Evolutionary conservation across 2,888 invertebrate species (phyloP), one percentile per base, ranked within the genome.

Genomic region (Drosophila kokeensis): DNA sequence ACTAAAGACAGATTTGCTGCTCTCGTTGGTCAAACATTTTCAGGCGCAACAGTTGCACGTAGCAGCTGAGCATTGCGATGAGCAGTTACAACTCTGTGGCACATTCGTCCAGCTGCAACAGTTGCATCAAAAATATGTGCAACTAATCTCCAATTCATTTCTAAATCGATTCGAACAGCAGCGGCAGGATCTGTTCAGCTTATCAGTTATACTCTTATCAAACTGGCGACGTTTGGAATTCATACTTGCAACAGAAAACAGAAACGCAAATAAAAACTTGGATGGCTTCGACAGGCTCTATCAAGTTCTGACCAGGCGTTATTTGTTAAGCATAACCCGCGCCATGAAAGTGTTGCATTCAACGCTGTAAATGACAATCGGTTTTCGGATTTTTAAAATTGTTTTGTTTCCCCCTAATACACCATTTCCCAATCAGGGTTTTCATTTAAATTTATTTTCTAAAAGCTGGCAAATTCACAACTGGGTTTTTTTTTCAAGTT

Each of bases 401-500:
- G 27, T 55, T 42, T 21, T 69, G 58, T 15, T 24, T 2, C 4
- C 21, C 8, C 15, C 15, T n/a, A 45, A 4, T 45, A 7, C 24
- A 24, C 4, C 15, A 45, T 15, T 24, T 45, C 15, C 45, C 45
- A 45, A 45, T 45, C 45, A 24, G 15, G 1, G 15, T n/a, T 50
- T 67, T 79, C 60, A 67, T 74, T 60, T 32, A 34, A 36, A 61
- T 62, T 55, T 54, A 45, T 52, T 62, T 53, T 50, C 64, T 53
- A 61, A 27, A 10, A 58, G 34, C 29, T 42, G 30, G 63, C 48
- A 68, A 62, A 67, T 73, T 58, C 63, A 45, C 73, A 73, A 78
- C 83, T 69, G 77, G 73, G 60, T 77, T 81, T 83, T 83, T 76
- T 85, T 73, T 32, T 32, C 11, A 32, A 82, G 76, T 83, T 82